These are phyloP conservation scores for Tachina lurida DNA, from an alignment of 2,888 invertebrate genomes.

Conservation along the genomic window DNA sequence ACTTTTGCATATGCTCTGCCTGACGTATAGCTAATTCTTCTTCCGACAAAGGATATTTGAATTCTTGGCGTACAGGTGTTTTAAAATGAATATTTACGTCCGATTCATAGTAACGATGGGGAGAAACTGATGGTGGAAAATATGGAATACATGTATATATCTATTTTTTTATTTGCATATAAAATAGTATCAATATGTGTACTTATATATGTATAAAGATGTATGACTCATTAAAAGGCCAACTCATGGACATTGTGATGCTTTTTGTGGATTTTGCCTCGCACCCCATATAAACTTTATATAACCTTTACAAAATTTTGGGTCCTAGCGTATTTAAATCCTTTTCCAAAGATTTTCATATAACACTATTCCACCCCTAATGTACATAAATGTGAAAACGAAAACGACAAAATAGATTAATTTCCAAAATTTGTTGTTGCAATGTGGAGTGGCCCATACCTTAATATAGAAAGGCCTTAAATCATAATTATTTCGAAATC, in stretches of 20 bases:
- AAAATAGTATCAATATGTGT: background rate
- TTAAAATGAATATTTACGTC: constrained; percentile 97
- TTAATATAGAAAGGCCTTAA: too few relatives aligned
- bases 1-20: constrained; percentile 94
- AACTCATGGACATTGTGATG: too few relatives aligned
- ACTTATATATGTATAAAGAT: background rate
- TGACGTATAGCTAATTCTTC: constrained; percentile 94
- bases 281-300: too few relatives aligned
- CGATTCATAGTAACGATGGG: constrained; percentile 94
- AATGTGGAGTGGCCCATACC: constrained; percentile 7
- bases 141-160: background rate
- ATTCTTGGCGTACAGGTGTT: constrained; percentile 93
- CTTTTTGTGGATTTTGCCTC: too few relatives aligned
- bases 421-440: background rate
- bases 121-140: constrained; percentile 86
- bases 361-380: too few relatives aligned
- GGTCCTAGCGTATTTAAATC: too few relatives aligned
- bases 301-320: too few relatives aligned
- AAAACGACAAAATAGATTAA: too few relatives aligned
- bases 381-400: too few relatives aligned
- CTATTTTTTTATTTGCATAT: background rate
- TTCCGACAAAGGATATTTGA: constrained; percentile 93
- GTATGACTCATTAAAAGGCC: constrained; percentile 37
- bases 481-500: too few relatives aligned
- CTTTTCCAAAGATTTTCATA: too few relatives aligned